Evolutionary conservation across 92 coral and sea anemone genomes (phyloP).

Genomic region (Porites cylindrica): DNA sequence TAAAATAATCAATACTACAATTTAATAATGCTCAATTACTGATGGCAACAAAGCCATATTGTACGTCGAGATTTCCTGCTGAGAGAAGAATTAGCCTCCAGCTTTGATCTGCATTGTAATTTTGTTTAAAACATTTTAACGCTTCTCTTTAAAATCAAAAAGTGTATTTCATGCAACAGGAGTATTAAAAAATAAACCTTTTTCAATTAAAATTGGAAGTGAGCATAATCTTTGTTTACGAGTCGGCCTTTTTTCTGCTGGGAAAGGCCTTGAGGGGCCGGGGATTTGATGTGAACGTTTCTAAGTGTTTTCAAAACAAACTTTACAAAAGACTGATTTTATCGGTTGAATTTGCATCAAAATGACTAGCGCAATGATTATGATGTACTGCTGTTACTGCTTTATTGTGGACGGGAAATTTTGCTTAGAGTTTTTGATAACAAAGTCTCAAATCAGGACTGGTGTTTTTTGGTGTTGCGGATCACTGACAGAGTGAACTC

Average conservation of each 20-base stretch:
- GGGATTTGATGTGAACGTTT: neutral
- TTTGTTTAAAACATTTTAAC: neutral
- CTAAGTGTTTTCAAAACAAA: slow-evolving; percentile 11
- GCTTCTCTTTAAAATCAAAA: neutral
- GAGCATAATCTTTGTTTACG: neutral
- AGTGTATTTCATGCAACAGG: neutral
- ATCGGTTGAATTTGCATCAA: neutral
- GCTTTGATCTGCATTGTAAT: neutral
- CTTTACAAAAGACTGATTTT: slow-evolving; percentile 15
- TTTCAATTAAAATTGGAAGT: neutral
- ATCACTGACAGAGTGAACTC: neutral
- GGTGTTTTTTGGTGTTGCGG: too few relatives aligned
- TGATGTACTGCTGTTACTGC: neutral
- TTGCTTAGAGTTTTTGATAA: too few relatives aligned
- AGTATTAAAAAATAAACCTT: slow-evolving; percentile 24
- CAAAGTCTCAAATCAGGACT: too few relatives aligned
- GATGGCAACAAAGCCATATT: neutral
- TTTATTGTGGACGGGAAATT: neutral
- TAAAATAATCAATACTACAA: neutral
- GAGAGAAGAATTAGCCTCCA: neutral
- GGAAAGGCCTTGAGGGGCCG: neutral
- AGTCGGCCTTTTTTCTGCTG: neutral
- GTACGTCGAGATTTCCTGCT: neutral
- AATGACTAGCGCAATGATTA: neutral
- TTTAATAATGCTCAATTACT: neutral